A percentile compares a stretch with the other conserved stretches of the same genome.
Conservation (phyloP, 2,888 invertebrate genomes). For the Aphelenchoides bicaudatus region DNA sequence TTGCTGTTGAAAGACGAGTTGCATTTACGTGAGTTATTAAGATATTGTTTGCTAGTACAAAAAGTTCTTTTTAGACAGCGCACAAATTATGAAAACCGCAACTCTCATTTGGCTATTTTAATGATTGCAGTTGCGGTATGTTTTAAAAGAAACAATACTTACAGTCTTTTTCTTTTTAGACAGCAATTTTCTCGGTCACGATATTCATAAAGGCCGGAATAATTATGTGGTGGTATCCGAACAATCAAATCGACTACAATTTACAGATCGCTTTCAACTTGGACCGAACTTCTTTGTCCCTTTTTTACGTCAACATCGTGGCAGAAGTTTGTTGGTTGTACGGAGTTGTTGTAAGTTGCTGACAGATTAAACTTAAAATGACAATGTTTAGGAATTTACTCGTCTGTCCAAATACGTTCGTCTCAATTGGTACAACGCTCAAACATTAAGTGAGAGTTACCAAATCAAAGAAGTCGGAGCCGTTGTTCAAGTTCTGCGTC, state of each 20-base stretch:
- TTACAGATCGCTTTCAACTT: neutral
- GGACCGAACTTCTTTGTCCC: constrained; percentile 1
- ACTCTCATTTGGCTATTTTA: neutral
- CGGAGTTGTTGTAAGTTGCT: neutral
- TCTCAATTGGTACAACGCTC: neutral
- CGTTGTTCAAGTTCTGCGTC: neutral
- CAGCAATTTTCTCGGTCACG: neutral
- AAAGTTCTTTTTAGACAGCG: too few species aligned
- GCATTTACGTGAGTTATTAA: too few species aligned
- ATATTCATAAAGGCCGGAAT: neutral
- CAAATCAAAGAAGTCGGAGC: neutral
- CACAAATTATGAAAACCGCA: neutral
- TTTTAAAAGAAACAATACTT: too few species aligned
- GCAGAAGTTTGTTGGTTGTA: constrained; percentile 11
- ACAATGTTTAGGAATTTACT: constrained; percentile 7
- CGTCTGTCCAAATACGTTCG: neutral
- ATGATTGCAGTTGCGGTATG: neutral
- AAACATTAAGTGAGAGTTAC: neutral
- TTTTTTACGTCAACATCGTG: constrained; percentile 2
- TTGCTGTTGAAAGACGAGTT: neutral
- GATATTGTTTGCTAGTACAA: too few species aligned
- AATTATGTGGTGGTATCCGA: neutral
- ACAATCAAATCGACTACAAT: neutral
- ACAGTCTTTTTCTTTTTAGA: constrained; percentile 7
- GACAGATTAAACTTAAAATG: neutral